phyloP scores from a whole-genome alignment of 1,140 invertebrate genomes.

The Orchesella cincta region DNA sequence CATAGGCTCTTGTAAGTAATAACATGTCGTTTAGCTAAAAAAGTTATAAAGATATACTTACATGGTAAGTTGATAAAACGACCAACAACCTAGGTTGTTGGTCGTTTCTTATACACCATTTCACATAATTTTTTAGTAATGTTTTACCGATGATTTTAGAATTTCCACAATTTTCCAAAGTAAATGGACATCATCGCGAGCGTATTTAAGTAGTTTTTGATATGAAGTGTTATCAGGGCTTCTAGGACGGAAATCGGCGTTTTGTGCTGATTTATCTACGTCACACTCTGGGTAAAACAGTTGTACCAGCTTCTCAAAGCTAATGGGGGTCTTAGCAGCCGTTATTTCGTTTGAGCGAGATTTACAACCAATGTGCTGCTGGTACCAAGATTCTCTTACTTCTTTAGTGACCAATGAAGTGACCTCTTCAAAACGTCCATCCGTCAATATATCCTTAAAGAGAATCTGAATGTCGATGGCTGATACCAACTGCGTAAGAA shows the following conservation, averaged over 20 bases:
- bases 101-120: neutral
- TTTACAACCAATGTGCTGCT: slow-evolving; percentile 5
- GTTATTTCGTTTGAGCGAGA: neutral
- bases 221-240: neutral
- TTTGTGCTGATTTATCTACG: slow-evolving; percentile 24
- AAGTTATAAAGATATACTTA: no score
- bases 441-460: neutral
- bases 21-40: no score
- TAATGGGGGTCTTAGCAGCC: neutral
- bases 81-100: slow-evolving; percentile 36
- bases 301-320: neutral
- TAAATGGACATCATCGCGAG: slow-evolving; percentile 11
- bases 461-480: slow-evolving; percentile 14
- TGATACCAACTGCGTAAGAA: slow-evolving; percentile 17
- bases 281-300: slow-evolving; percentile 15
- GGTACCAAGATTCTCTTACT: neutral
- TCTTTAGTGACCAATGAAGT: neutral
- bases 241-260: slow-evolving; percentile 26
- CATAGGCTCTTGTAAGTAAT: neutral
- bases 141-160: neutral
- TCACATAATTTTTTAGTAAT: neutral
- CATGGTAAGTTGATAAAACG: no score
- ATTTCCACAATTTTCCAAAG: neutral
- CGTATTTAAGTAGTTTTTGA: neutral
- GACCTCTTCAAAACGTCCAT: neutral